These are phyloP conservation scores for Cetoscarus ocellatus DNA, from an alignment of 2,797 vertebrate genomes.

Conservation along the genomic window DNA sequence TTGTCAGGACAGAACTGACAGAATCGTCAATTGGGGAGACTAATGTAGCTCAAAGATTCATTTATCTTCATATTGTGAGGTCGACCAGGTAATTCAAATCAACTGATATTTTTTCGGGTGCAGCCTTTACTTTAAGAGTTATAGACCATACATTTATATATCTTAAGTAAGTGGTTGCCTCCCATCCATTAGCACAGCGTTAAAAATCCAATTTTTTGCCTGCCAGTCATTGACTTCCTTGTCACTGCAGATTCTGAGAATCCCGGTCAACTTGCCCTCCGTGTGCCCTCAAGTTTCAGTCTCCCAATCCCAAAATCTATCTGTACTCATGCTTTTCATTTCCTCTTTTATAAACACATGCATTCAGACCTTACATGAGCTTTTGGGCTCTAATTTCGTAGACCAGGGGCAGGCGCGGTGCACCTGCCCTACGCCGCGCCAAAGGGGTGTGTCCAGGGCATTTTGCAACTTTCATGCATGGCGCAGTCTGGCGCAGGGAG, in stretches of 20 bases:
- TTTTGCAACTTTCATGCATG: too few species aligned
- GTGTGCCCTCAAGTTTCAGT: not conserved
- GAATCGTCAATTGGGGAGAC: conserved; percentile 2
- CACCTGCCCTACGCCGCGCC: too few species aligned
- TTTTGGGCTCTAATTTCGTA: too few species aligned
- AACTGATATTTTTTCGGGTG: conserved; percentile 14
- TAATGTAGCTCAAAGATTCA: not conserved
- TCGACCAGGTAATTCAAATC: conserved; percentile 4
- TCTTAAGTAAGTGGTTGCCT: not conserved
- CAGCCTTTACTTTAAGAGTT: not conserved
- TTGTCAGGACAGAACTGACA: not conserved
- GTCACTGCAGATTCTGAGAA: not conserved
- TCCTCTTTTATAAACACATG: not conserved
- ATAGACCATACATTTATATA: not conserved
- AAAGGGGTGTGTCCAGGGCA: too few species aligned
- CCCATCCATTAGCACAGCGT: not conserved
- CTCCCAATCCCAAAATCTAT: not conserved
- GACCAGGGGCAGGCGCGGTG: too few species aligned
- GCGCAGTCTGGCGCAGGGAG: too few species aligned
- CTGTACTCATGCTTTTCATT: not conserved
- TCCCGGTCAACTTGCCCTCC: not conserved
- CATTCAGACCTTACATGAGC: not conserved
- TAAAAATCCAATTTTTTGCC: not conserved
- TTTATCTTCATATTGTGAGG: conserved; percentile 8
- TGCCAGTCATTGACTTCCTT: not conserved